phyloP scores from a whole-genome alignment of 2,888 invertebrate species.

The Chironomus riparius region DNA sequence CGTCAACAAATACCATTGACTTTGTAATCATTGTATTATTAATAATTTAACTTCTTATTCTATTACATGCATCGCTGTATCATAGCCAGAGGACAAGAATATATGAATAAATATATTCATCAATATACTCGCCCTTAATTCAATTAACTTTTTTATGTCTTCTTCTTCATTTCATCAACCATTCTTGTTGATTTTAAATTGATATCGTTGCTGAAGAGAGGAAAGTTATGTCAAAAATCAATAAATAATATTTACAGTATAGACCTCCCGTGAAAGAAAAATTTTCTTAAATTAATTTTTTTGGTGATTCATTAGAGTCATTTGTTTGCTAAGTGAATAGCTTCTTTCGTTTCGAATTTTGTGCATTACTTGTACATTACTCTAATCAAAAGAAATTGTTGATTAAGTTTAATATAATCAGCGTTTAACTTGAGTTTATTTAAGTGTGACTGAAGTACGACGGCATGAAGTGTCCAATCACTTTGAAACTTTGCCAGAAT shows the following conservation, averaged over 20 bases:
- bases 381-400: too few species aligned
- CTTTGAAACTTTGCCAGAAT: too few species aligned
- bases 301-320: neutral
- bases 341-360: neutral
- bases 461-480: too few species aligned
- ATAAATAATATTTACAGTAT: constrained; percentile 18
- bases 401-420: too few species aligned
- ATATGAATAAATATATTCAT: neutral
- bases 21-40: too few species aligned
- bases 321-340: neutral
- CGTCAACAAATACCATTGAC: too few species aligned
- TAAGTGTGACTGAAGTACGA: too few species aligned
- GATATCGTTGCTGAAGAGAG: neutral
- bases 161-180: neutral
- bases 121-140: neutral
- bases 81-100: neutral
- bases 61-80: too few species aligned
- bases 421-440: too few species aligned
- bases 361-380: too few species aligned
- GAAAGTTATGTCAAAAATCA: neutral
- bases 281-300: neutral
- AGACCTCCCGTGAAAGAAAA: constrained; percentile 21
- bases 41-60: too few species aligned
- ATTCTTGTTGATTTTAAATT: neutral
- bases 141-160: neutral